Conservation (phyloP, 2,113 vertebrate species). For the Myotis yumanensis region DNA sequence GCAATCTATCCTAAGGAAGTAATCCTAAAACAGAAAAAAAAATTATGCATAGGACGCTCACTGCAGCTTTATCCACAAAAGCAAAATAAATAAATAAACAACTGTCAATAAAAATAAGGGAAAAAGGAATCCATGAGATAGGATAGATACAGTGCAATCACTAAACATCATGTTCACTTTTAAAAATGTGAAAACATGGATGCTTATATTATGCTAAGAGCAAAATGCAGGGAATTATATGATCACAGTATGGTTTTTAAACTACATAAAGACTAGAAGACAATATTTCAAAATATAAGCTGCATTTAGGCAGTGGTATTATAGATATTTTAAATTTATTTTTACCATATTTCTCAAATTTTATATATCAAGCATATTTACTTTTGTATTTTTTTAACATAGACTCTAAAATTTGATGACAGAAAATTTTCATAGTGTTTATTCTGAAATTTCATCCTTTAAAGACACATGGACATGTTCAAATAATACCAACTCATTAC, state of each 20-base stretch:
- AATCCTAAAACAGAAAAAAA: conserved; percentile 71
- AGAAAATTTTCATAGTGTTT: conserved; percentile 22
- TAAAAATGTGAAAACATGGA: not conserved
- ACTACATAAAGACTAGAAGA: not conserved
- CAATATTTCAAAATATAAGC: conserved; percentile 23
- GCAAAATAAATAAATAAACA: conserved; percentile 18
- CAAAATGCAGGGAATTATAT: not conserved
- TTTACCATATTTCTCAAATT: conserved; percentile 23
- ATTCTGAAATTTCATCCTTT: conserved; percentile 18
- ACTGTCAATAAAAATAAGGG: conserved; percentile 38
- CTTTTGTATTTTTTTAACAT: not conserved
- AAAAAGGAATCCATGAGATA: conserved; percentile 38
- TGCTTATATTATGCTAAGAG: not conserved
- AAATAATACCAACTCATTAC: not conserved
- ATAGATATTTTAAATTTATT: conserved; percentile 7
- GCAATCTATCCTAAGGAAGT: conserved; percentile 73
- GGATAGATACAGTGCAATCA: not conserved
- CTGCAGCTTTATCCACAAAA: conserved; percentile 44
- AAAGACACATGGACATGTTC: not conserved
- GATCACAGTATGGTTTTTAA: conserved; percentile 17
- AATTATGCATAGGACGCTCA: conserved; percentile 58
- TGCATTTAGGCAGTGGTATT: not conserved
- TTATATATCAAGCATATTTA: conserved; percentile 8
- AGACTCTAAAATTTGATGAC: conserved; percentile 25
- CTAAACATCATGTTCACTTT: not conserved